phyloP scores from a whole-genome alignment of 2,888 invertebrate species.

The Dolichopus griseipennis region DNA sequence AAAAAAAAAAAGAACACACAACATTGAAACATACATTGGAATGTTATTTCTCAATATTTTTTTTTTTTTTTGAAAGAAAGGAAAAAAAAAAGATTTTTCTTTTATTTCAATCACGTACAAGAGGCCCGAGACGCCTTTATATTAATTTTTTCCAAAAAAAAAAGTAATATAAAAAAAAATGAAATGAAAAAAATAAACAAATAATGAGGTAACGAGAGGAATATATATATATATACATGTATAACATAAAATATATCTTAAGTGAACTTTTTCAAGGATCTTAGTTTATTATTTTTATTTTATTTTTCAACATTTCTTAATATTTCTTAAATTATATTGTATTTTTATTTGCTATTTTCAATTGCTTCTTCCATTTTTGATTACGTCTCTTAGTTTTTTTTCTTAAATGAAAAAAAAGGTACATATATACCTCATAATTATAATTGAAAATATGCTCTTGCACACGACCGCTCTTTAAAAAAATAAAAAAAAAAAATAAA shows the following conservation, averaged over 20 bases:
- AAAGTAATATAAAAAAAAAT: not conserved
- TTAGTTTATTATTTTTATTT: not conserved
- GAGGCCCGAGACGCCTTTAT: not conserved
- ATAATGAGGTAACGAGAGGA: too few relatives aligned
- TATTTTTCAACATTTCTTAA: too few relatives aligned
- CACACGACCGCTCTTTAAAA: not conserved
- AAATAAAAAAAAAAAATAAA: not conserved
- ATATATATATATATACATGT: too few relatives aligned
- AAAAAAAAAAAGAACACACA: not conserved
- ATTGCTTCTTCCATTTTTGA: not conserved
- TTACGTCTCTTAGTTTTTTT: too few relatives aligned
- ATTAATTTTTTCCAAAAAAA: not conserved
- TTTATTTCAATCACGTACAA: conserved; percentile 3
- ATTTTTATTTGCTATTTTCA: not conserved
- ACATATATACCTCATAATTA: not conserved
- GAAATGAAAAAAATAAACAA: not conserved
- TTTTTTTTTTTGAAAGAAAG: too few relatives aligned
- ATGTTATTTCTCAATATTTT: too few relatives aligned
- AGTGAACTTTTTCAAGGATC: not conserved
- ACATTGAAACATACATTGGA: not conserved
- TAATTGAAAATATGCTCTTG: not conserved
- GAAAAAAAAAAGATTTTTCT: not conserved
- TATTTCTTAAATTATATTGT: not conserved
- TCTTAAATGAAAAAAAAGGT: not conserved
- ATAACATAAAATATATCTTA: too few relatives aligned